Evolutionary conservation across 2,888 invertebrate genomes (phyloP), one percentile per base, ranked within the genome.

Genomic region (Drosophila koepferae): DNA sequence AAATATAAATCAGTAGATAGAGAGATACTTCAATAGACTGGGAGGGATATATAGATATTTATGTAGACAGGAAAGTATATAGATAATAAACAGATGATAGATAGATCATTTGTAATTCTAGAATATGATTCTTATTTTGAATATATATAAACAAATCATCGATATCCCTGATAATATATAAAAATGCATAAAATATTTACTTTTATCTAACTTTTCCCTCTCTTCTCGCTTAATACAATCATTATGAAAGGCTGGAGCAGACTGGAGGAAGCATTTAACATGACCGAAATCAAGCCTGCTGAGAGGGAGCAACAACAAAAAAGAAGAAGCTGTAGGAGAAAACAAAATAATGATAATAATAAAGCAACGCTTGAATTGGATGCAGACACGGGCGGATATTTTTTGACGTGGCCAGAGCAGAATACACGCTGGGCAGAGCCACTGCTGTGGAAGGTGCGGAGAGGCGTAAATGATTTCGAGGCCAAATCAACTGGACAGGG

Each of bases 301-400:
- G 54, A 38, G 49, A 49, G 58, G 14, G 3, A 55, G 55, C 55
- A 28, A 38, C 9, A 38, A 49, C 23, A 23, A 41, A 8, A 7
- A 28, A 46, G 34, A 56, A 34, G 28, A 53, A 43, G 5, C 6
- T 7, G 51, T 18, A 18, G 28, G 28, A 43, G 23, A 48, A 28
- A 10, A 14, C 14, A 18, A 53, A 71, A 70, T 65, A 73, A 81
- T 78, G 66, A 80, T 84, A 83, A 83, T 84, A 83, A 83, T 81
- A 76, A 86, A 77, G 61, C 77, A 70, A 49, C 66, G 81, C 66
- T 73, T 63, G 75, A 74, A 78, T 85, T 86, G 82, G 81, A 80
- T 73, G 83, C 86, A 91, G 89, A 91, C 89, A 86, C 86, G 82
- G 91, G 90, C 86, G 90, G 80, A 89, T 90, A 91, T 91, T 88